These are phyloP conservation scores for Gavia stellata DNA, from an alignment of 2,113 vertebrate genomes.

Conservation along the genomic window DNA sequence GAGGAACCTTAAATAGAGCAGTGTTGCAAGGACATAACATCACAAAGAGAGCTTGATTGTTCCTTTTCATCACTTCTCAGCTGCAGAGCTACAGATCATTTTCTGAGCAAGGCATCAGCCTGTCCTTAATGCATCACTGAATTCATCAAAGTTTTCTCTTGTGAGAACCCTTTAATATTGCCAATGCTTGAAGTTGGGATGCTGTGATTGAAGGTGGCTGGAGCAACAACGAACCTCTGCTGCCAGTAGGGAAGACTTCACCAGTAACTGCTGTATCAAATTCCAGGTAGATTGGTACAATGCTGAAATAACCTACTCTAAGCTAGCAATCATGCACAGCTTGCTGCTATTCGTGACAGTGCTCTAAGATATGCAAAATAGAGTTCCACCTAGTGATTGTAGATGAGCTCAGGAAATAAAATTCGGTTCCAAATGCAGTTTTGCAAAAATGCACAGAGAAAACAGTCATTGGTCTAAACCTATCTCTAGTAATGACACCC, in stretches of 20 bases:
- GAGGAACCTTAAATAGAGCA: neutral
- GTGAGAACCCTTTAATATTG: neutral
- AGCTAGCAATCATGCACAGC: neutral
- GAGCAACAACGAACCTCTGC: neutral
- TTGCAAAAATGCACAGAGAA: neutral
- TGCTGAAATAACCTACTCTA: neutral
- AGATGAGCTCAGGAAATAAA: neutral
- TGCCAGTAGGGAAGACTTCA: neutral
- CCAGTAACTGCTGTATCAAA: neutral
- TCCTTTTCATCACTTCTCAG: conserved; percentile 7
- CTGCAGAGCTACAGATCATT: neutral
- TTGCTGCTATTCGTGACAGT: neutral
- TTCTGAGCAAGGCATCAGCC: neutral
- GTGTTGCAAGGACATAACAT: neutral
- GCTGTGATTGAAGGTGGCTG: neutral
- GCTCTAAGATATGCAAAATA: neutral
- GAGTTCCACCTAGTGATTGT: neutral
- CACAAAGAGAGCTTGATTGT: neutral
- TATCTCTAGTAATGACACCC: neutral
- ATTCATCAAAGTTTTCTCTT: conserved; percentile 7
- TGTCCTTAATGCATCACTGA: conserved; percentile 4
- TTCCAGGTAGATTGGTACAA: neutral
- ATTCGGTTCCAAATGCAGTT: neutral
- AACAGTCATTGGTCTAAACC: neutral
- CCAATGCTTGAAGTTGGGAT: neutral